Evolutionary conservation across 30 jellyfish, hydroid and myxozoan species (phyloP).

Genomic region (Clytia hemisphaerica): DNA sequence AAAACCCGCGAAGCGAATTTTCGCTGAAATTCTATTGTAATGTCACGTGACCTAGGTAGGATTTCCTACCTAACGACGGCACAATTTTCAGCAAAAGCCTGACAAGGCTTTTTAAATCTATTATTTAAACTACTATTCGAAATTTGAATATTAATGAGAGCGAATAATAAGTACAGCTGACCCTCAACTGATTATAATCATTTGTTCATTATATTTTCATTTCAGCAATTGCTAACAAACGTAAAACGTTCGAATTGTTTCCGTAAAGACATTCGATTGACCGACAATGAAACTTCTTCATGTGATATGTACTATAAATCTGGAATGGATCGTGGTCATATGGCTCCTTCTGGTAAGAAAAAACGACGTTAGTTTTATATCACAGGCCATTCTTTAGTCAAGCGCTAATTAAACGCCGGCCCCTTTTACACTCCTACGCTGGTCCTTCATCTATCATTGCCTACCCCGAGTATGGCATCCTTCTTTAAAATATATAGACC

Average conservation of each 20-base stretch:
- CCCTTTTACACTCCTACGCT: not conserved
- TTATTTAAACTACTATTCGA: too few relatives aligned
- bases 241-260: constrained; percentile 57
- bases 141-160: too few relatives aligned
- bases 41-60: too few relatives aligned
- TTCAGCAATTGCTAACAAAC: constrained; percentile 49
- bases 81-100: too few relatives aligned
- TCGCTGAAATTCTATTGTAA: too few relatives aligned
- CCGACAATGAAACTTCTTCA: constrained; percentile 30
- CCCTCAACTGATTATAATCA: too few relatives aligned
- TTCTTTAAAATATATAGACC: not conserved
- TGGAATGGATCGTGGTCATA: constrained; percentile 78
- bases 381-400: not conserved
- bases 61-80: too few relatives aligned
- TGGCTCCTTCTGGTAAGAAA: constrained; percentile 74
- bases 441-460: not conserved
- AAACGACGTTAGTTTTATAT: not conserved
- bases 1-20: too few relatives aligned
- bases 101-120: too few relatives aligned
- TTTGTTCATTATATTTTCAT: not conserved
- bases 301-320: constrained; percentile 54
- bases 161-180: too few relatives aligned
- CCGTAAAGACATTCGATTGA: constrained; percentile 66
- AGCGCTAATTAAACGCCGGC: not conserved
- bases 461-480: not conserved